Conservation (phyloP, 2,113 vertebrate species). For the Cyprinodon tularosa region DNA sequence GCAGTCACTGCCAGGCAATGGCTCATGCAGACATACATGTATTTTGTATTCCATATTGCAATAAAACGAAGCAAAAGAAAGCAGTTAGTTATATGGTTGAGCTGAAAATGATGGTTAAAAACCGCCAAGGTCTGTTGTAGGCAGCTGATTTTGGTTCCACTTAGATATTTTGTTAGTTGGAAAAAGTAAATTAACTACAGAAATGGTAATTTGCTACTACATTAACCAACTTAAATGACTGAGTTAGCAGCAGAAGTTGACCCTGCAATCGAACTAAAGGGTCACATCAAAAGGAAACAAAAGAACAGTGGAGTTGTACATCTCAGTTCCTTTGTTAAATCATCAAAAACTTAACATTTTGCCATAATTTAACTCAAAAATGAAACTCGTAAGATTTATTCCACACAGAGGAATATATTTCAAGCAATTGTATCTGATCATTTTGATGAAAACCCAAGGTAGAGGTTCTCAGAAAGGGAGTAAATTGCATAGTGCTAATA, state of each 20-base stretch:
- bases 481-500: background rate
- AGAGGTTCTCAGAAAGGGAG: too few relatives aligned
- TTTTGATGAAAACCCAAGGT: too few relatives aligned
- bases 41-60: slow-evolving; percentile 50
- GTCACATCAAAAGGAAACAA: slow-evolving; percentile 24
- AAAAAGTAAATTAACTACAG: slow-evolving; percentile 41
- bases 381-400: background rate
- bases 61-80: slow-evolving; percentile 35
- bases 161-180: slow-evolving; percentile 38
- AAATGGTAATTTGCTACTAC: slow-evolving; percentile 26
- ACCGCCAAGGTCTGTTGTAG: slow-evolving; percentile 32
- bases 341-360: too few relatives aligned
- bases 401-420: background rate
- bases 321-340: too few relatives aligned
- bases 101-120: slow-evolving; percentile 30
- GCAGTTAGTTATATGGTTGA: slow-evolving; percentile 30
- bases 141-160: slow-evolving; percentile 26
- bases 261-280: background rate
- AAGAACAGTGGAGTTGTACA: slow-evolving; percentile 32
- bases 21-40: slow-evolving; percentile 55
- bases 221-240: background rate
- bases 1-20: slow-evolving; percentile 42
- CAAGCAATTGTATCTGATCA: too few relatives aligned
- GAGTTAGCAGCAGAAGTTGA: background rate
- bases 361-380: background rate